Base-by-base conservation (phyloP, 2,888 invertebrate genomes). In the Synergus laeviventris region DNA sequence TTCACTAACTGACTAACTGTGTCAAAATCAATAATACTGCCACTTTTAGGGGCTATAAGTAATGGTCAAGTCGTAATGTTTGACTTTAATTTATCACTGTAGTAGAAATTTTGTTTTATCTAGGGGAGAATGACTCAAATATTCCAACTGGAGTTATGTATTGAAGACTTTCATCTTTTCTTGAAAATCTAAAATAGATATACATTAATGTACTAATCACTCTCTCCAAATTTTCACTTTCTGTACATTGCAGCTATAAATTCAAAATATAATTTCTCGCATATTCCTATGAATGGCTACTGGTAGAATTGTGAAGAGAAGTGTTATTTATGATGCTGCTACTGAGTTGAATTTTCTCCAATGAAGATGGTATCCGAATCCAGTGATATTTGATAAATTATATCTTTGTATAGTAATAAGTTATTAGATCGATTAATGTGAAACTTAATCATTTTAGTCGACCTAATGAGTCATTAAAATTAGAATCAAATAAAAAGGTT, bases 281-380 rank as follows among this genome's bases (percentile, higher is more conserved):
- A 54, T 54, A 54, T 59, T 59, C 24, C 14, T 24, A 59, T 59
- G 59, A 11, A 59, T 59, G 59, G 24, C 59, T 59, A 59, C 59
- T 59, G 59, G 59, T 59, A 0, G 24, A 7, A 59, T 24, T 59
- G 59, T 59, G 59, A 70, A 54, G 11, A 24, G 24, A 66, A 66
- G 42, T 16, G 11, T 45, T 45, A 21, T 14, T 42, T n/a, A 66
- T 45, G 21, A 45, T 31, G 70, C 49, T 49, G 24, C 59, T 59
- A 59, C 24, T 59, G 59, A 59, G 14, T 12, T 24, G n/a, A 42
- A 1, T 70, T 45, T 70, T 70, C 70, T 49, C 49, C 49, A 36
- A 31, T 36, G 49, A 54, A n/a, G 45, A 70, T 70, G 70, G 49
- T 70, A 54, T 70, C 49, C 70, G 70, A 70, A 70, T 70, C 49